Evolutionary conservation across 2,888 invertebrate species (phyloP).

Genomic region (Prenolepis imparis): DNA sequence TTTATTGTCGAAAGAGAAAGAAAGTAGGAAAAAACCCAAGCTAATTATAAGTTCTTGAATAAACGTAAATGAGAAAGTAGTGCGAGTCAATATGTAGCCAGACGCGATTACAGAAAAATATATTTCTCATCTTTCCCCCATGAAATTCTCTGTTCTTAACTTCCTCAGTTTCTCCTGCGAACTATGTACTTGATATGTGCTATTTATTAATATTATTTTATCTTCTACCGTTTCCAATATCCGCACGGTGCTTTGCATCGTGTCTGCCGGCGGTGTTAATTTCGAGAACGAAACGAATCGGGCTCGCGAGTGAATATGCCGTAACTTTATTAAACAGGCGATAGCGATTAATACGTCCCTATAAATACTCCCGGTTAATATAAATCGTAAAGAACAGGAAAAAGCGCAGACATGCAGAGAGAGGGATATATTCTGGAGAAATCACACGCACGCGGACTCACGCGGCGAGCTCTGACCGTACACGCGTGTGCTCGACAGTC

Average conservation of each 20-base stretch:
- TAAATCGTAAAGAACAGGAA: conserved; percentile 37
- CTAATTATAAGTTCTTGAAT: not conserved
- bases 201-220: conserved; percentile 36
- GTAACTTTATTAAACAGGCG: conserved; percentile 47
- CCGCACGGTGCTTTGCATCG: conserved; percentile 3
- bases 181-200: conserved; percentile 7
- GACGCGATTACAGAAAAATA: conserved; percentile 50
- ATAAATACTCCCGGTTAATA: conserved; percentile 65
- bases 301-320: conserved; percentile 26
- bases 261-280: conserved; percentile 42
- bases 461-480: conserved; percentile 66
- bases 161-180: not conserved
- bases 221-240: conserved; percentile 25
- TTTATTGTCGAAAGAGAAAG: not conserved
- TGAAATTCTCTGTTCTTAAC: not conserved
- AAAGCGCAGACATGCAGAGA: conserved; percentile 37
- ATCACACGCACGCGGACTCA: conserved; percentile 70
- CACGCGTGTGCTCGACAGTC: conserved; percentile 52
- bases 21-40: not conserved
- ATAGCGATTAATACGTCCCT: conserved; percentile 61
- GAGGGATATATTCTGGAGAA: conserved; percentile 33
- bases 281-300: conserved; percentile 49
- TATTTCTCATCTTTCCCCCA: not conserved
- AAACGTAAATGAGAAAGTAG: conserved; percentile 64
- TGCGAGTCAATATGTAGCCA: conserved; percentile 69